phyloP scores from a whole-genome alignment of 2,797 vertebrate genomes.

The Chromobotia macracanthus region DNA sequence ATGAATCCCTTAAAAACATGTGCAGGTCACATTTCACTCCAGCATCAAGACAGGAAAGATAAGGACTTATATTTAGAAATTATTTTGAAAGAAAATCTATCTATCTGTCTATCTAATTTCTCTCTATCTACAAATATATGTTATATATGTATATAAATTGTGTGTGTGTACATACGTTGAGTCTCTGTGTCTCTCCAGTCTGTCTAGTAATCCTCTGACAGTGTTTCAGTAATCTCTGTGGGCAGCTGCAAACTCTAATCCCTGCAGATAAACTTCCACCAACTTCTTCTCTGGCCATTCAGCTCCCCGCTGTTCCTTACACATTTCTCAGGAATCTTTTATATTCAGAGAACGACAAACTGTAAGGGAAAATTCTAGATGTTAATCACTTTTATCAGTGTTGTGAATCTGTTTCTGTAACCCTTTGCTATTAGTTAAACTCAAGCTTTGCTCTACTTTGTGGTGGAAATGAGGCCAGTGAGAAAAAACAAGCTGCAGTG shows the following conservation, averaged over 20 bases:
- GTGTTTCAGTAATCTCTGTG: slow-evolving; percentile 51
- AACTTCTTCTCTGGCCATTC: slow-evolving; percentile 38
- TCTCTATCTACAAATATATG: background rate
- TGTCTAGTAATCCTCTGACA: slow-evolving; percentile 53
- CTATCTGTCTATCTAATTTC: background rate
- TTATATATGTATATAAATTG: too few relatives aligned
- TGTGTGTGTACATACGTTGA: background rate
- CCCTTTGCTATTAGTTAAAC: slow-evolving; percentile 42
- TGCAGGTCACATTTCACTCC: background rate
- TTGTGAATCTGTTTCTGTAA: slow-evolving; percentile 39
- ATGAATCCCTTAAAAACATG: background rate
- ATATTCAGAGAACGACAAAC: slow-evolving; percentile 29
- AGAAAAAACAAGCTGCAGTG: slow-evolving; percentile 30
- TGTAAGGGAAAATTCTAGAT: slow-evolving; percentile 41
- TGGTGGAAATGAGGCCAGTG: slow-evolving; percentile 45
- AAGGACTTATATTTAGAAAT: background rate
- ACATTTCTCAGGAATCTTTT: slow-evolving; percentile 14
- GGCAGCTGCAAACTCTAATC: slow-evolving; percentile 55
- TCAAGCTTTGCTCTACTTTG: slow-evolving; percentile 49
- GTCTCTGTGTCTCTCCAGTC: slow-evolving; percentile 34
- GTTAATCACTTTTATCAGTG: slow-evolving; percentile 45
- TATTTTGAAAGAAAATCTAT: background rate
- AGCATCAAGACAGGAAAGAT: background rate
- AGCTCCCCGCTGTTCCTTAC: slow-evolving; percentile 10
- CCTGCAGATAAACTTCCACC: slow-evolving; percentile 53